Evolutionary conservation across 2,888 invertebrate species (phyloP), one percentile per base, ranked within the genome.

Genomic region (Myopa testacea): DNA sequence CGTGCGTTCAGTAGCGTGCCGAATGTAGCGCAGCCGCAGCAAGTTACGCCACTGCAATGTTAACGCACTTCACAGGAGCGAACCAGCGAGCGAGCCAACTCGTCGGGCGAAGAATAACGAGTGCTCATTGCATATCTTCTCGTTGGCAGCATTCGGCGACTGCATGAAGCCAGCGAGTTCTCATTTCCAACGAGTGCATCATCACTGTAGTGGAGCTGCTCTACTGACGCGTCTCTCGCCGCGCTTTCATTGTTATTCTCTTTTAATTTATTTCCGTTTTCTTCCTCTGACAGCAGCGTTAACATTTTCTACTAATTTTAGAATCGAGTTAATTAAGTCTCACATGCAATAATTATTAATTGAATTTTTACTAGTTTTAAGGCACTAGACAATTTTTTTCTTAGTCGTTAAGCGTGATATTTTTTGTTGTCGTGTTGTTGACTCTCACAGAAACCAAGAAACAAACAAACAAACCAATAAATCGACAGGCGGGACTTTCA

Each of bases 361-460:
- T 82, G 4, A 38, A 38, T 81, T 80, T 85, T 82, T 82, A 84
- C 87, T 86, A 87, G 84, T 84, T 83, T 78, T 86, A 87, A 87
- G 86, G 79, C 77, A 82, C 82, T 87, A 87, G 87, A 85, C 86
- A 87, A 87, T 87, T 87, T 88, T 88, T 82, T 78, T 77, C 82
- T 80, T 87, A 87, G 84, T 82, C 81, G 84, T 84, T 80, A 81
- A 80, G 78, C 60, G 78, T 78, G 78, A 69, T 79, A 80, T 79
- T 81, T 81, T 78, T 77, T 80, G 80, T 79, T 78, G 60, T 77
- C 45, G 40, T 62, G 38, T 79, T 75, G 55, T 74, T 78, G 34
- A 72, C 52, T 62, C 73, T 83, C 83, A 83, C 84, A 82, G n/a
- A n/a, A 63, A 63, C 26, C 4, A 26, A 26, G n/a, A 26, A 63